Evolutionary conservation across 2,888 invertebrate species (phyloP).

Genomic region (Euphydryas editha): DNA sequence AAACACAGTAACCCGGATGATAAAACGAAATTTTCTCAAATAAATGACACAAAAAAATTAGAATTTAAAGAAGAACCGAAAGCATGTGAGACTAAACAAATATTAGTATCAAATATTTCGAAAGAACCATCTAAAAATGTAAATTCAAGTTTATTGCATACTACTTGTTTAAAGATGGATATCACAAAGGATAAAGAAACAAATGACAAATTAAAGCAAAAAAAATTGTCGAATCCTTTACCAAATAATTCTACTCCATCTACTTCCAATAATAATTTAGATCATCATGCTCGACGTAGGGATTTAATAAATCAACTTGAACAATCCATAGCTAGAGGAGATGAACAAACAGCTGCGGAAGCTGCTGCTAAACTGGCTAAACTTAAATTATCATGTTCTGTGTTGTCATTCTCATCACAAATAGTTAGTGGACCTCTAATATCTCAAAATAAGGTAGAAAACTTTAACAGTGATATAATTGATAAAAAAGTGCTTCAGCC

Average conservation of each 20-base stretch:
- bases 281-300: constrained; percentile 65
- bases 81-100: constrained; percentile 4
- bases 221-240: constrained; percentile 26
- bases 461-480: not conserved
- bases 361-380: constrained; percentile 91
- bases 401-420: constrained; percentile 75
- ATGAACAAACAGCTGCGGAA: constrained; percentile 89
- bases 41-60: constrained; percentile 1
- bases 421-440: constrained; percentile 56
- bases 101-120: constrained; percentile 13
- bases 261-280: constrained; percentile 42
- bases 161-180: not conserved
- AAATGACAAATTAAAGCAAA: constrained; percentile 27
- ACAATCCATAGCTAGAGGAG: constrained; percentile 90
- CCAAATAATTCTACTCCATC: constrained; percentile 16
- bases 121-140: constrained; percentile 7
- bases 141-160: constrained; percentile 1
- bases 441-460: not conserved
- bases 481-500: not conserved
- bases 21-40: constrained; percentile 6
- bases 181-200: not conserved
- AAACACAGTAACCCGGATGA: constrained; percentile 39
- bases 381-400: constrained; percentile 89
- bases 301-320: constrained; percentile 87
- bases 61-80: not conserved